Base-by-base conservation (phyloP, 2,888 invertebrate species). In the Stenotaenia linearis region DNA sequence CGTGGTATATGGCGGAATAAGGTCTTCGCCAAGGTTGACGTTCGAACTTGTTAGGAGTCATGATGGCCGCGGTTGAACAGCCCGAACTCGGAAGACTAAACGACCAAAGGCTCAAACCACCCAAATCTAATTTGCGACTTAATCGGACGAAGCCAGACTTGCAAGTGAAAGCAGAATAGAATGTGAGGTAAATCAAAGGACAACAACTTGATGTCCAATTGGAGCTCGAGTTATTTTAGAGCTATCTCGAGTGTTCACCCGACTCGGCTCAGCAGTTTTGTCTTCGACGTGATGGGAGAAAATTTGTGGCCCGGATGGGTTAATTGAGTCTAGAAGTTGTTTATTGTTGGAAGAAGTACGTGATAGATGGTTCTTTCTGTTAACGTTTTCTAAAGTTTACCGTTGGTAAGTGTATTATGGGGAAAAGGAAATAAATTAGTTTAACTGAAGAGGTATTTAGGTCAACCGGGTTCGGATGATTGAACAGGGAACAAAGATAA, bases 1-100 rank as follows among this genome's bases (percentile, higher is more conserved):
- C 91, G 85, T 92, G 91, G 88, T 94, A 94, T 80, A 92, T 90
- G 79, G 90, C 86, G 23, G 92, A 91, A 78, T 91, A 90, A 78
- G 90, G 90, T 82, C 88, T 88, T 80, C 86, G 87, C 89, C 89
- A 89, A 83, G 88, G 81, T 79, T 81, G 80, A 15, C 80, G 80
- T 7, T 78, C 79, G 9, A 79, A 77, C 77, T 74, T 81, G 15
- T 56, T 28, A 23, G 81, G 81, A 35, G 81, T 75, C 81, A 81
- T 81, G 78, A 78, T 35, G 50, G 74, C 28, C 74, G 74, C 32
- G 74, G 74, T 45, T 45, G 45, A 45, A 45, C 45, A 45, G 45
- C 45, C n/a, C n/a, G n/a, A n/a, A n/a, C n/a, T n/a, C n/a, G n/a
- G n/a, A n/a, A n/a, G n/a, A n/a, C n/a, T n/a, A n/a, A n/a, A n/a